A percentile compares a stretch with the other conserved stretches of the same genome.
These are phyloP conservation scores for Labia minor DNA, from an alignment of 2,888 invertebrate genomes.

Conservation along the genomic window DNA sequence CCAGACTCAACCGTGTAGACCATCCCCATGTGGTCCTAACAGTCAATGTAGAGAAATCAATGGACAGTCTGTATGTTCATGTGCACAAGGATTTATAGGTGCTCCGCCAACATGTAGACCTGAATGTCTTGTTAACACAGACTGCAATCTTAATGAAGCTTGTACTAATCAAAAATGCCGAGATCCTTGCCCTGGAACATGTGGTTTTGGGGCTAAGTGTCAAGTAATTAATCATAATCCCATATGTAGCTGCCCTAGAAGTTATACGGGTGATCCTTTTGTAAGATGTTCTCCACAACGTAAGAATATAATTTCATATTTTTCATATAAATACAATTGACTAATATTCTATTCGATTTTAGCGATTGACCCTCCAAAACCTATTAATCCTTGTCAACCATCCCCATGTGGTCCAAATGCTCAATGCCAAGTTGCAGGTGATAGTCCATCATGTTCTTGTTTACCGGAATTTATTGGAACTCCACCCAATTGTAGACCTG, in stretches of 20 bases:
- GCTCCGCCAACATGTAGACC: constrained; percentile 39
- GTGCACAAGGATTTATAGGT: constrained; percentile 37
- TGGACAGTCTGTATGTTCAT: constrained; percentile 39
- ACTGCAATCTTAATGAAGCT: constrained; percentile 43
- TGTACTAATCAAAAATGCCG: constrained; percentile 56
- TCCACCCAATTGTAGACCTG: constrained; percentile 32
- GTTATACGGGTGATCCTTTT: constrained; percentile 51
- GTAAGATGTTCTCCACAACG: constrained; percentile 31
- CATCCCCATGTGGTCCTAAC: constrained; percentile 43
- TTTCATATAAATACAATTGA: background rate
- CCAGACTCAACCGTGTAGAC: constrained; percentile 34
- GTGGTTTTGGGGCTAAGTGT: constrained; percentile 48
- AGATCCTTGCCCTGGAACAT: constrained; percentile 48
- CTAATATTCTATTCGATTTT: background rate
- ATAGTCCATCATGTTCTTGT: constrained; percentile 34
- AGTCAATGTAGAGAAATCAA: constrained; percentile 40
- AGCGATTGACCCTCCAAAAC: constrained; percentile 21
- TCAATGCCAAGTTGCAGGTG: constrained; percentile 31
- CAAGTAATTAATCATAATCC: constrained; percentile 55
- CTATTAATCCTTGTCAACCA: constrained; percentile 31
- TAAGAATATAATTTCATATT: constrained; percentile 28
- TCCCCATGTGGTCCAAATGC: constrained; percentile 34
- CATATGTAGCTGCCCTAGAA: constrained; percentile 48
- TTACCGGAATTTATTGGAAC: constrained; percentile 33
- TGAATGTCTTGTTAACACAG: constrained; percentile 38